A percentile compares a stretch with the other conserved stretches of the same genome.
phyloP scores from a whole-genome alignment of 2,888 invertebrate genomes.

The Nomada ruficornis region DNA sequence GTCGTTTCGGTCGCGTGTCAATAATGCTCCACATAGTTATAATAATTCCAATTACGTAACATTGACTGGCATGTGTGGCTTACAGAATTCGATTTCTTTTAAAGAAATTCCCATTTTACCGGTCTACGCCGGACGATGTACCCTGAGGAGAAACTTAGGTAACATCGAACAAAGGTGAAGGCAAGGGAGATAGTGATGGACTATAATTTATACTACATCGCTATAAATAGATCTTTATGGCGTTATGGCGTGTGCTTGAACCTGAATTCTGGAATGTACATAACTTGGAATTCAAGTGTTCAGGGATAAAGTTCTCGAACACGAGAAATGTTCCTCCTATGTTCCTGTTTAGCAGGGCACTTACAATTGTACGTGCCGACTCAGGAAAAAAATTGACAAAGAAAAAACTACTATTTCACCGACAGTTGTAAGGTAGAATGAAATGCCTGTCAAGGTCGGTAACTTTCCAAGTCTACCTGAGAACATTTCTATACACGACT shows the following conservation, averaged over 20 bases:
- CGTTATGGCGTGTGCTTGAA: background rate
- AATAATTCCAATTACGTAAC: constrained; percentile 37
- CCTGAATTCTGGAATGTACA: background rate
- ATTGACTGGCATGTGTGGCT: background rate
- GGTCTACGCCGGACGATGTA: background rate
- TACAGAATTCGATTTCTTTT: constrained; percentile 12
- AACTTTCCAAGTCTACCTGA: constrained; percentile 73
- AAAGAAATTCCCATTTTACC: constrained; percentile 7
- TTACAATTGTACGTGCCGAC: background rate
- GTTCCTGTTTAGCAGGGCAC: no score
- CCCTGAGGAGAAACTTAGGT: background rate
- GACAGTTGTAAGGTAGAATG: constrained; percentile 23
- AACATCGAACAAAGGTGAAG: background rate
- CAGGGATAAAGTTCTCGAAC: background rate
- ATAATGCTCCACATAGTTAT: constrained; percentile 31
- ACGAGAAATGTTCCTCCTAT: background rate
- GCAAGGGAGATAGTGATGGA: background rate
- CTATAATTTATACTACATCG: background rate
- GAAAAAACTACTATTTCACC: constrained; percentile 37
- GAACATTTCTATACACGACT: constrained; percentile 59
- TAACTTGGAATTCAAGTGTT: background rate
- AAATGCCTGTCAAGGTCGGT: constrained; percentile 78
- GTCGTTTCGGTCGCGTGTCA: constrained; percentile 19
- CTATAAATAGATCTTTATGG: background rate
- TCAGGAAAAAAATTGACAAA: background rate